A percentile compares a stretch with the other conserved stretches of the same genome.
These are phyloP conservation scores for Galaxea fascicularis DNA, from an alignment of 92 coral and sea anemone genomes.

Conservation along the genomic window DNA sequence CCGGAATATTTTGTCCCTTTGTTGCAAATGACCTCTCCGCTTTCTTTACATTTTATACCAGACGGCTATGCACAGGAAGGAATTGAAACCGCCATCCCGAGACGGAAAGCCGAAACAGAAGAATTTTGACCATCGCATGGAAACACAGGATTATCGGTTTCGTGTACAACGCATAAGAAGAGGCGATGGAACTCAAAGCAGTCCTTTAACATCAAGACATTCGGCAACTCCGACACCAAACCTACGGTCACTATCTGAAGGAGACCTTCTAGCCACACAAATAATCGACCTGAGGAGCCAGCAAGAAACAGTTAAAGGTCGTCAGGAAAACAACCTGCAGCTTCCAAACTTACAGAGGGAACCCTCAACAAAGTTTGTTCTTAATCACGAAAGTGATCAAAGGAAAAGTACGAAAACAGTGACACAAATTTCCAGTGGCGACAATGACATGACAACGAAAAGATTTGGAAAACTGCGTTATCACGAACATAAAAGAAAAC, in stretches of 20 bases:
- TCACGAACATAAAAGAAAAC: neutral
- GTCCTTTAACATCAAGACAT: conserved; percentile 1
- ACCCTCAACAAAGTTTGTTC: neutral
- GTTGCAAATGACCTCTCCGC: too few species aligned
- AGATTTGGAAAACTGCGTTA: neutral
- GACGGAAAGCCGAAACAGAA: neutral
- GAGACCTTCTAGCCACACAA: conserved; percentile 1
- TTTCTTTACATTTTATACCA: neutral
- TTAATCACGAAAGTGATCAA: neutral
- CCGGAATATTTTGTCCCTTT: too few species aligned
- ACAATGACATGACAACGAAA: neutral
- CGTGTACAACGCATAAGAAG: conserved; percentile 6
- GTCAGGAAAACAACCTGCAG: neutral
- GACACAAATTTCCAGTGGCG: neutral
- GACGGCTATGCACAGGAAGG: neutral
- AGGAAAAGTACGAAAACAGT: neutral
- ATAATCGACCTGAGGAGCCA: neutral
- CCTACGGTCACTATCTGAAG: conserved; percentile 31
- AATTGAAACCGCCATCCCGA: neutral
- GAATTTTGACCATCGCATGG: neutral
- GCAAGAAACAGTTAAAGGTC: neutral
- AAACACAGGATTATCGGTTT: neutral
- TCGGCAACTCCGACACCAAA: neutral
- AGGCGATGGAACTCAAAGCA: conserved; percentile 20
- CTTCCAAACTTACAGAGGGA: conserved; percentile 24